Evolutionary conservation across 2,797 vertebrate species (phyloP).

Genomic region (Myripristis murdjan): DNA sequence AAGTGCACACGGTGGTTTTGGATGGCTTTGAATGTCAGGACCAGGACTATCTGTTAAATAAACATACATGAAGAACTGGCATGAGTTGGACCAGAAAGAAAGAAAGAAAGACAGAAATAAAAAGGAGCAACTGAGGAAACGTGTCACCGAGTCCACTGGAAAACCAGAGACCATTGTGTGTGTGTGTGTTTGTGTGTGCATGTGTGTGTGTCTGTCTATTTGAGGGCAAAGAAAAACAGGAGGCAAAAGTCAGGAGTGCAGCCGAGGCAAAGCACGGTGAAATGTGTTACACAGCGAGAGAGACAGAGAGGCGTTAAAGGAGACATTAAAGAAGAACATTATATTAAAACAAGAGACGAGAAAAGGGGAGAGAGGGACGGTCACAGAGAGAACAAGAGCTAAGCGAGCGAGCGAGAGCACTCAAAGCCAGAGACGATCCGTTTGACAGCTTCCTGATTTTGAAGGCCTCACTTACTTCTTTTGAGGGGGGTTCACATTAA

Average conservation of each 20-base stretch:
- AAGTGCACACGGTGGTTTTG: too few relatives aligned
- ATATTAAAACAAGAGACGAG: too few relatives aligned
- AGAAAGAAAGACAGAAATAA: background rate
- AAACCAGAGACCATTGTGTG: too few relatives aligned
- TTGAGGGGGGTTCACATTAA: slow-evolving; percentile 5
- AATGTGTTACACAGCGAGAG: background rate
- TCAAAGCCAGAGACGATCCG: slow-evolving; percentile 4
- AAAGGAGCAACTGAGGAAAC: too few relatives aligned
- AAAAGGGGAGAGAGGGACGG: too few relatives aligned
- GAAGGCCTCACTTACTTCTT: background rate
- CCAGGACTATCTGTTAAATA: too few relatives aligned
- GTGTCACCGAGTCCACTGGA: too few relatives aligned
- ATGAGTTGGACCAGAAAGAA: background rate
- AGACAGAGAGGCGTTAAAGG: background rate
- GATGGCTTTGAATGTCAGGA: too few relatives aligned
- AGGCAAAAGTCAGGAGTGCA: background rate
- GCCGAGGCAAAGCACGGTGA: background rate
- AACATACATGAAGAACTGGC: too few relatives aligned
- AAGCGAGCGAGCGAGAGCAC: background rate
- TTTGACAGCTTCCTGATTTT: slow-evolving; percentile 8
- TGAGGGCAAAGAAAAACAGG: background rate
- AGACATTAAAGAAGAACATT: slow-evolving; percentile 5
- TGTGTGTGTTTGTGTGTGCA: too few relatives aligned
- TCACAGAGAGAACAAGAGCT: too few relatives aligned
- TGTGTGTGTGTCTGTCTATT: background rate